Percentiles rank a stretch among this genome's conserved stretches.
phyloP scores from a whole-genome alignment of 1,140 invertebrate species.

The Microplitis demolitor region DNA sequence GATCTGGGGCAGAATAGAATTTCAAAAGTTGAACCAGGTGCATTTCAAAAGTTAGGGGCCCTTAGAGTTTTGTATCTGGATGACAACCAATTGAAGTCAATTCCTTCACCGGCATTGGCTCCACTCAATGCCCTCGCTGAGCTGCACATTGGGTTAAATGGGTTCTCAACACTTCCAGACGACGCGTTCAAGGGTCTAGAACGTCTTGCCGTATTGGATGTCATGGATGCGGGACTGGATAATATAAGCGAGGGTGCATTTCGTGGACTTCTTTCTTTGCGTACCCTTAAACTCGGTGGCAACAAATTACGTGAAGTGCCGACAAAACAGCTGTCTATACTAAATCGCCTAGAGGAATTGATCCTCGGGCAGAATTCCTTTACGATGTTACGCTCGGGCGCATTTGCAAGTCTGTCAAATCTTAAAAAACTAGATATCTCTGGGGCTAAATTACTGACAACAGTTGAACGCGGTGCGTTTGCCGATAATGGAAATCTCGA shows the following conservation, averaged over 20 bases:
- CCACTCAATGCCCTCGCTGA: slow-evolving; percentile 78
- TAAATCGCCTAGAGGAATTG: slow-evolving; percentile 78
- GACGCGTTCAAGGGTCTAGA: slow-evolving; percentile 78
- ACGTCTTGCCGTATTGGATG: slow-evolving; percentile 75
- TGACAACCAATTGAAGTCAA: slow-evolving; percentile 79
- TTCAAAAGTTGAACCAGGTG: slow-evolving; percentile 75
- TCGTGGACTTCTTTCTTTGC: slow-evolving; percentile 72
- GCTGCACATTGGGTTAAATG: slow-evolving; percentile 82
- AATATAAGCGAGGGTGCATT: slow-evolving; percentile 79
- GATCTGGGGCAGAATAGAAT: slow-evolving; percentile 88
- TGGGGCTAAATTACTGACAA: slow-evolving; percentile 72
- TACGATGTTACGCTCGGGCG: slow-evolving; percentile 67
- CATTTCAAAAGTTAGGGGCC: slow-evolving; percentile 77
- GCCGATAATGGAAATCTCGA: slow-evolving; percentile 81
- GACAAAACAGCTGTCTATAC: slow-evolving; percentile 72
- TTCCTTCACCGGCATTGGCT: slow-evolving; percentile 75
- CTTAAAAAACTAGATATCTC: slow-evolving; percentile 77
- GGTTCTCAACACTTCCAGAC: slow-evolving; percentile 73
- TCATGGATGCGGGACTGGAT: slow-evolving; percentile 77
- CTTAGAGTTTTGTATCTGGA: slow-evolving; percentile 81
- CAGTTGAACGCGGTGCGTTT: slow-evolving; percentile 77
- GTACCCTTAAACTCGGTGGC: slow-evolving; percentile 77
- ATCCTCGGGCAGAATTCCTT: slow-evolving; percentile 84
- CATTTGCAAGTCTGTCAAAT: slow-evolving; percentile 78
- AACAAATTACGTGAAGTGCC: slow-evolving; percentile 78